Evolutionary conservation across 1,140 invertebrate species (phyloP), one percentile per base, ranked within the genome.

Genomic region (Caenorhabditis tropicalis): DNA sequence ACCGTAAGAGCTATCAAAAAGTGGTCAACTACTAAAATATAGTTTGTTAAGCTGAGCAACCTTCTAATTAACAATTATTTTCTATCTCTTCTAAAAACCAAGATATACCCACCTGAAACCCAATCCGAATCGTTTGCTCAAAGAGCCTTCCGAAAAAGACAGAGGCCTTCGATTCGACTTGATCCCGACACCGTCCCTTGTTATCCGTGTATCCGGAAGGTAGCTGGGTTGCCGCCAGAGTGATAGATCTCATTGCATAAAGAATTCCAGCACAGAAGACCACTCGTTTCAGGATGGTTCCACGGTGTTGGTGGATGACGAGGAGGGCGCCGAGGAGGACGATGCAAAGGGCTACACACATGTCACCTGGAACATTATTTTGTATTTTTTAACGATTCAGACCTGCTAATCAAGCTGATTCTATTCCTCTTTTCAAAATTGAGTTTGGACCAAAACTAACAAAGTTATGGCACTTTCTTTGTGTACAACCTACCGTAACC

Each of bases 241-340:
- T 86, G 16, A 89, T n/a, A 5, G 85, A 87, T 4, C 89, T 36
- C 83, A 90, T 87, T 12, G 84, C 43, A 81, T 90, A 90, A 2
- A 90, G 81, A 16, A 83, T 79, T 19, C 58, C 89, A 16, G 87
- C 79, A 70, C 90, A 88, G 84, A 90, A 89, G n/a, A 89, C 49
- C 3, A 87, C 85, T 31, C 89, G 49, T 29, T 88, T 56, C 21
- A 87, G 79, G 15, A 90, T 81, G 15, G 90, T 81, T 16, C 60
- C 81, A 16, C 90, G 87, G 48, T 89, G 86, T 84, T 90, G 88
- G 79, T 90, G 89, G 27, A 90, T 82, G 46, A 90, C 46, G 56
- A 91, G 83, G 1, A 91, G 46, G 15, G 84, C 39, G 51, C 90
- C 85, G 80, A 90, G 79, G 7, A 83, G 65, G 16, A 81, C 56